Conservation (phyloP, 2,113 vertebrate genomes). For the Dermatemys mawii region DNA sequence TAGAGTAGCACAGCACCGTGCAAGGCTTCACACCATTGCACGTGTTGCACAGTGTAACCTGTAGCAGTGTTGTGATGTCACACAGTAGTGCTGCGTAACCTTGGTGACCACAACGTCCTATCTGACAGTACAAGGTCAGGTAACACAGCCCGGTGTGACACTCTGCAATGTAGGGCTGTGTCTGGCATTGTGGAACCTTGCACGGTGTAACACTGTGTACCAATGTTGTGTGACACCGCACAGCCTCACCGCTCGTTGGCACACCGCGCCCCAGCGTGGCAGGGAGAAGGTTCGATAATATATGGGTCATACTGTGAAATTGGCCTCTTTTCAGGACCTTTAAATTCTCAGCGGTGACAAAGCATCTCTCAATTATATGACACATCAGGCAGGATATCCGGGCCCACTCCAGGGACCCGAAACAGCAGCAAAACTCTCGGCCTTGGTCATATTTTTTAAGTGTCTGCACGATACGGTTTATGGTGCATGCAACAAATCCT, state of each 20-base stretch:
- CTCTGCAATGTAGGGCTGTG: neutral
- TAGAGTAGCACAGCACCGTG: too few relatives aligned
- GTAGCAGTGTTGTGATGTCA: too few relatives aligned
- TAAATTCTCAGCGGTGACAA: neutral
- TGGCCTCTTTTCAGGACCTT: neutral
- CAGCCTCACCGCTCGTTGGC: neutral
- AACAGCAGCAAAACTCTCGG: neutral
- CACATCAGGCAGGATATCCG: neutral
- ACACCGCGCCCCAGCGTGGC: neutral
- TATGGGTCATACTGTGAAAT: neutral
- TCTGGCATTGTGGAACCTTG: neutral
- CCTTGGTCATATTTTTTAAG: neutral
- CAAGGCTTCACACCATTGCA: too few relatives aligned
- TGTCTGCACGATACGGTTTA: accelerated
- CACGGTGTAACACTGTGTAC: neutral
- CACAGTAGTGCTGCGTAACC: neutral
- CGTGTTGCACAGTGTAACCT: too few relatives aligned
- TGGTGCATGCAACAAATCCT: accelerated
- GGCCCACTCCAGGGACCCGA: neutral
- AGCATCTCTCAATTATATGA: neutral
- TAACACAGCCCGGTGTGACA: neutral
- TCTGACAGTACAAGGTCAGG: neutral
- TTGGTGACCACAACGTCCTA: neutral
- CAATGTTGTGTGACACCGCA: neutral
- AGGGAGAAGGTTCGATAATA: neutral